Evolutionary conservation across 2,888 invertebrate genomes (phyloP), one percentile per base, ranked within the genome.

Genomic region (Tortrix viridana): DNA sequence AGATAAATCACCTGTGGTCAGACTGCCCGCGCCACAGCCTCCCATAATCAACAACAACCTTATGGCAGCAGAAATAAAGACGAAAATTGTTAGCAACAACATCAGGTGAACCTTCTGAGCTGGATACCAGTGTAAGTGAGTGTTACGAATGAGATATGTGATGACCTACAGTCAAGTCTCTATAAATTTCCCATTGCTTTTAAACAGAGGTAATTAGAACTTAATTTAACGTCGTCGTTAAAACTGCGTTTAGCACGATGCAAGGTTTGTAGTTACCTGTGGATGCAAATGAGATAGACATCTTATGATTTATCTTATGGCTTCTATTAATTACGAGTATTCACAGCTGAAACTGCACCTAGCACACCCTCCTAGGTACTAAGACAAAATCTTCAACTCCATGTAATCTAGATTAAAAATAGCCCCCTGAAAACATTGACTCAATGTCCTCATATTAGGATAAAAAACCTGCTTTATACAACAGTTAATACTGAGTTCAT

Each of bases 1-100:
- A 84, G 90, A 91, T 91, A 91, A 89, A 92, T 91, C 90, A 89
- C 89, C 74, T 74, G 66, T 63, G 60, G 70, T 60, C 69, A 23
- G 50, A 12, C 56, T 43, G 56, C 41, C 50, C 56, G 52, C 37
- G 57, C 20, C 52, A 9, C 12, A 43, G 32, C 16, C 38, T 18
- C 26, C n/a, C 26, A 23, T 26, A 20, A 53, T 26, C 19, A 57
- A 16, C 12, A n/a, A 37, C 37, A 32, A 38, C 57, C 37, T 23
- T 58, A 58, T 41, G 20, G 2, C 22, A 16, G 18, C 9, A 5
- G 23, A 23, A 48, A 47, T 57, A 57, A 48, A 47, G 41, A 16
- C 23, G 48, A 22, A 48, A 48, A 38, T 57, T 2, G 20, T 5
- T 16, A 48, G 18, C 48, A 48, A 48, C 23, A 32, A 22, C 18